Base-by-base conservation (phyloP, 1,140 invertebrate species). In the Ceratosolen solmsi region DNA sequence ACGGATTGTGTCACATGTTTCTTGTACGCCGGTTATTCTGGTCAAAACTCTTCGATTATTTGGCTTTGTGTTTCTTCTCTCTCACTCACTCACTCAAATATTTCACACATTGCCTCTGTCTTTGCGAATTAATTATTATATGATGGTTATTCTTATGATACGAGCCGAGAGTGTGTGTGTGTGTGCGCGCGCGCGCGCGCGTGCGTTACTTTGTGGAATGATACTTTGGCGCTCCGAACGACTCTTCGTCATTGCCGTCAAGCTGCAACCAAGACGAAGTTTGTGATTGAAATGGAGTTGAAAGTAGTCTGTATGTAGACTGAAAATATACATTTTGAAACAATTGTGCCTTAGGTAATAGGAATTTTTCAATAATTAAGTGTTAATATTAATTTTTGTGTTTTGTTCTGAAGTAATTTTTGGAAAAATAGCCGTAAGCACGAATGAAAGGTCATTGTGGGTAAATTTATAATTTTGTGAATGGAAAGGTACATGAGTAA, bases 1-100 rank as follows among this genome's bases (percentile, higher is more conserved):
- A 84, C 86, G 89, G 89, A 86, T 89, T 89, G 88, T 89, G 65
- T 41, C 77, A 60, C 77, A 70, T 51, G 36, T 27, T 63, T 38
- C 7, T 36, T 22, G 63, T 8, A 63, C 15, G 30, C 38, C 63
- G 33, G 63, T 68, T 38, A 1, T 38, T 38, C 22, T n/a, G 36
- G 20, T n/a, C 20, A 0, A 68, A 68, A 17, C 0, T 68, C 33
- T 68, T 38, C 17, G 30, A 65, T 20, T 65, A 36, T 38, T 65
- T 20, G 11, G 15, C 33, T 8, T 36, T 65, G 33, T 68, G 33
- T n/a, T 20, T 36, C 33, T n/a, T 54, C 51, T 54, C 11, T 54
- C 11, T 54, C 51, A 8, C 20, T 54, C 20, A 17, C 20, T 54
- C 20, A 8, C 51, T 54, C 20, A 8, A 20, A n/a, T 22, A 13